Evolutionary conservation across 1,140 invertebrate species (phyloP), one percentile per base, ranked within the genome.

Genomic region (Rhizoglyphus robini): DNA sequence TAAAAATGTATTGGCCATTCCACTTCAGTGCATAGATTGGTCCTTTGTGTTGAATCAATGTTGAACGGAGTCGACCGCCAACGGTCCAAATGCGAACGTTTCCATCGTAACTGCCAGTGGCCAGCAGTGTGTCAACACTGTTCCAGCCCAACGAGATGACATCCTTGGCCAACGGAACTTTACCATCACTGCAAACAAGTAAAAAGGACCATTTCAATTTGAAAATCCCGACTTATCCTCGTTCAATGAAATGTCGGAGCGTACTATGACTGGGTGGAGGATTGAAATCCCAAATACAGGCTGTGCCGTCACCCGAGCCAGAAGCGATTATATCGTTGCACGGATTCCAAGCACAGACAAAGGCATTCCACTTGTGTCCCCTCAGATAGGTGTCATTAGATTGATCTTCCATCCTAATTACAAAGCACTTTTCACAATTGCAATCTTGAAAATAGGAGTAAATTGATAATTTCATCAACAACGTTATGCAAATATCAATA

Each of bases 181-280:
- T n/a, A n/a, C n/a, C n/a, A n/a, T n/a, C 94, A 83, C 98, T 97
- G 95, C 95, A 99, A 76, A 98, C 95, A 51, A 99, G n/a, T n/a
- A n/a, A n/a, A n/a, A 95, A 98, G 49, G 98, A 95, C 97, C n/a
- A n/a, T n/a, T n/a, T n/a, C n/a, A n/a, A 60, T 29, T 29, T n/a
- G 11, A n/a, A 60, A 60, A n/a, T n/a, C n/a, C n/a, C 23, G 8
- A 46, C 8, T 11, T 41, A 60, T 31, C 91, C 94, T 76, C 90
- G 93, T 74, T 96, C 90, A 70, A 97, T 97, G 75, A 93, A 97
- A 78, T 99, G 94, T 61, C 92, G 81, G 58, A 98, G 79, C 27
- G 96, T 88, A 23, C 96, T 78, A 32, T 96, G 92, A 76, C 93
- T 92, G 48, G 74, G 72, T 18, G 83, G 82, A 60, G 81, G 81